Percentiles rank a stretch among this genome's conserved stretches.
Conservation (phyloP, 2,113 vertebrate species). For the Zingel zingel region DNA sequence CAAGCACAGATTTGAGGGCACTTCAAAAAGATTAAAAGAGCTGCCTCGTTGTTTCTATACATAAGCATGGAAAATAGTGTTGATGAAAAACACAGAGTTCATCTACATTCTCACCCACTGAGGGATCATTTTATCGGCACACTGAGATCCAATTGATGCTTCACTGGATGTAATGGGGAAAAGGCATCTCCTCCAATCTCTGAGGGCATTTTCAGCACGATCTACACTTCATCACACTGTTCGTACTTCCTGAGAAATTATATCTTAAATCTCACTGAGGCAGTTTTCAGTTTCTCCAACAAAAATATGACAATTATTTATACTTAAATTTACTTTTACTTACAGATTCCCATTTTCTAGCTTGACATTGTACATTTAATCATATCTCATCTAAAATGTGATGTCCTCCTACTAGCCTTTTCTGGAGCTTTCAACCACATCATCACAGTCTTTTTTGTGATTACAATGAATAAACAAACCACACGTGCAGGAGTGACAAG, state of each 20-base stretch:
- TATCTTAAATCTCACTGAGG: slow-evolving; percentile 31
- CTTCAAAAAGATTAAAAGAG: slow-evolving; percentile 65
- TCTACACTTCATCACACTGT: slow-evolving; percentile 35
- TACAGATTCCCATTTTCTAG: background rate
- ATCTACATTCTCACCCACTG: slow-evolving; percentile 43
- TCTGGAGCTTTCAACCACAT: background rate
- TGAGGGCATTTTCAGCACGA: slow-evolving; percentile 29
- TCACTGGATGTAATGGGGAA: slow-evolving; percentile 49
- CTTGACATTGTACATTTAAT: background rate
- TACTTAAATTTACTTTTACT: background rate
- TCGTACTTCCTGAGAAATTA: slow-evolving; percentile 28
- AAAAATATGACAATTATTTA: background rate
- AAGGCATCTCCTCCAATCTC: slow-evolving; percentile 37
- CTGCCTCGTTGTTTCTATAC: slow-evolving; percentile 47
- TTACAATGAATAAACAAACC: background rate
- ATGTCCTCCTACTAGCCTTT: background rate
- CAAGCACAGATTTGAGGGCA: slow-evolving; percentile 44
- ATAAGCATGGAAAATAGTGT: slow-evolving; percentile 44
- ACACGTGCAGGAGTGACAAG: background rate
- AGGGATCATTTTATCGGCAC: slow-evolving; percentile 42
- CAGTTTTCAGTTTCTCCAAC: background rate
- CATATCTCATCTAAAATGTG: background rate
- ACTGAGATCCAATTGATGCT: slow-evolving; percentile 68
- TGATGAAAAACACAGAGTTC: slow-evolving; percentile 50
- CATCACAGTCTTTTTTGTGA: background rate